Conservation (phyloP, 2,888 invertebrate species). For the Gasteruption jaculator region DNA sequence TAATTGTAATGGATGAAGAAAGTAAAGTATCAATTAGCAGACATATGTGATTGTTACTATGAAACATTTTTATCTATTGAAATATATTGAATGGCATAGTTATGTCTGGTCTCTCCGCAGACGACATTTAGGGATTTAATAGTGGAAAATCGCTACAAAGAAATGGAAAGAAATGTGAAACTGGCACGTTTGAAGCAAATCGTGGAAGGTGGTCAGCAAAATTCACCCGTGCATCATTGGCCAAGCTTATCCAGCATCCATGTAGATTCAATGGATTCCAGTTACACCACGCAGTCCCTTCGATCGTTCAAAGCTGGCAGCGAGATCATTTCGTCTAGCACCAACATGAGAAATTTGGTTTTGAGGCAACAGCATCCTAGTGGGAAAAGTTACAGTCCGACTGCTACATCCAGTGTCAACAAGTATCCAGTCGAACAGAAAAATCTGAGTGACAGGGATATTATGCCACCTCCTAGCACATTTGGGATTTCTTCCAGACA, state of each 20-base stretch:
- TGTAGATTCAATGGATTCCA: slow-evolving; percentile 26
- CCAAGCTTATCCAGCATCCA: slow-evolving; percentile 35
- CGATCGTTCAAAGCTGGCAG: slow-evolving; percentile 27
- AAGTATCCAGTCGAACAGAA: not conserved
- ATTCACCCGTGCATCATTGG: slow-evolving; percentile 15
- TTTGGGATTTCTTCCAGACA: slow-evolving; percentile 10
- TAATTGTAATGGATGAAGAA: no score
- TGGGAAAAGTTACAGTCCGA: slow-evolving; percentile 2
- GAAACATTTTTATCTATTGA: no score
- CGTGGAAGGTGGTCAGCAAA: not conserved
- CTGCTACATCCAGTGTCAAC: slow-evolving; percentile 34
- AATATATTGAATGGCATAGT: no score
- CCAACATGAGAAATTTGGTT: slow-evolving; percentile 33
- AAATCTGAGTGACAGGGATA: slow-evolving; percentile 17
- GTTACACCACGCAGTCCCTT: slow-evolving; percentile 13
- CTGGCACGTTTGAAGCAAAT: slow-evolving; percentile 20
- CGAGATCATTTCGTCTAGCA: slow-evolving; percentile 37
- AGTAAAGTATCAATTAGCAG: no score
- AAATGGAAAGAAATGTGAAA: slow-evolving; percentile 31
- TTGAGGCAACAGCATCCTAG: slow-evolving; percentile 10
- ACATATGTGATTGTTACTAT: no score
- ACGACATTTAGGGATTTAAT: slow-evolving; percentile 30
- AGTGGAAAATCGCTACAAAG: slow-evolving; percentile 33
- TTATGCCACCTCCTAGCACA: slow-evolving; percentile 36
- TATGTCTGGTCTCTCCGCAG: no score